A percentile compares a stretch with the other conserved stretches of the same genome.
These are phyloP conservation scores for Thera britannica DNA, from an alignment of 2,888 invertebrate genomes.

Conservation along the genomic window DNA sequence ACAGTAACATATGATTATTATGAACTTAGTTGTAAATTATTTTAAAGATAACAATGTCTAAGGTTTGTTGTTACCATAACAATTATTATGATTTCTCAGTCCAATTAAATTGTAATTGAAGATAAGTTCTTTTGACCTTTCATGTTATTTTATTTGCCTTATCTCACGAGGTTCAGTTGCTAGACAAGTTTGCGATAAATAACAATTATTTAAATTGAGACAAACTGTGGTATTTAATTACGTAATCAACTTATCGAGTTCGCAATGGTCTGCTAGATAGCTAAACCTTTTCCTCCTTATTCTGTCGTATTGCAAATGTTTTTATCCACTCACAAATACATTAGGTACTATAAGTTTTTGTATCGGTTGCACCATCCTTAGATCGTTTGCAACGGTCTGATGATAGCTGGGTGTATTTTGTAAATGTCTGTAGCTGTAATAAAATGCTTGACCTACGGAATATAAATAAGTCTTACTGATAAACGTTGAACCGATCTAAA, in stretches of 20 bases:
- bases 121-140: constrained; percentile 3
- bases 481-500: too few relatives aligned
- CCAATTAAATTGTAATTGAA: neutral
- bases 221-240: neutral
- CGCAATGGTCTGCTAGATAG: neutral
- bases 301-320: neutral
- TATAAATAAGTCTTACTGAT: too few relatives aligned
- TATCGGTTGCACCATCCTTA: too few relatives aligned
- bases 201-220: constrained; percentile 8
- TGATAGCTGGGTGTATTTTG: too few relatives aligned
- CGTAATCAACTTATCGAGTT: neutral
- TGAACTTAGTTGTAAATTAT: neutral
- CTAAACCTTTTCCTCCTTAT: neutral
- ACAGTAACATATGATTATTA: too few relatives aligned
- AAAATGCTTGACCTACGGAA: too few relatives aligned
- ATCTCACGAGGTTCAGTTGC: constrained; percentile 6
- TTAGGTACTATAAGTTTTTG: neutral
- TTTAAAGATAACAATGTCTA: neutral
- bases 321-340: neutral
- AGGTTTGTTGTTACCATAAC: constrained; percentile 4
- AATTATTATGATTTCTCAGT: neutral
- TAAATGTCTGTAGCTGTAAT: too few relatives aligned
- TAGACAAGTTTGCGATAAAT: constrained; percentile 18
- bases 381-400: too few relatives aligned
- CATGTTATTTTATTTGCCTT: neutral